Base-by-base conservation (phyloP, 2,888 invertebrate species). In the Synanthedon formicaeformis region DNA sequence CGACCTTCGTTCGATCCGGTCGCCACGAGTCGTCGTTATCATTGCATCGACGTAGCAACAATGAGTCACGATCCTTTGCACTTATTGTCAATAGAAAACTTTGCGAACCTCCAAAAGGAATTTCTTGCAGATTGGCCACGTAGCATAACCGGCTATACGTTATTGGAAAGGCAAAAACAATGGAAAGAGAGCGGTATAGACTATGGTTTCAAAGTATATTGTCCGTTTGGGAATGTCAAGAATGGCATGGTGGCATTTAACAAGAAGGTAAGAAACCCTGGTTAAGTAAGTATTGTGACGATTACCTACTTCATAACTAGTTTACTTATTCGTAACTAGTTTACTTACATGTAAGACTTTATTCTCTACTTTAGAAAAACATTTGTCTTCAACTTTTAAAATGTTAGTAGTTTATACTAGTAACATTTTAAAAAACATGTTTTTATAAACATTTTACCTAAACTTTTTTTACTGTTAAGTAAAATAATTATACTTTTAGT, bases 191-290 rank as follows among this genome's bases (percentile, higher is more conserved):
- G 41, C 5, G 53, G 41, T n/a, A 41, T 50, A 13, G 50, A 50
- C 27, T 53, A 53, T 27, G 50, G 50, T 2, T 53, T 53, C 23
- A 53, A 53, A 50, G 53, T 45, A 2, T 53, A 53, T 27, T 53
- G 50, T 27, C 53, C 53, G 3, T 53, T 50, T 50, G 54, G 54
- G 11, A 23, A 53, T 6, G 40, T 51, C 2, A 14, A 50, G 3
- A 50, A 45, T 50, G 56, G 56, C 12, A 52, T 53, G 23, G 54
- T 56, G 18, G 50, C 14, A 3, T 49, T 53, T 41, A 51, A 40
- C 13, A 34, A 51, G 34, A 56, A 56, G 56, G 56, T 56, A 45
- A 49, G 11, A 45, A 10, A 10, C n/a, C n/a, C n/a, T 5, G 27
- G 8, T 8, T 27, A 27, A 27, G 27, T 27, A 45, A 3, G n/a